Conservation (phyloP, 1,140 invertebrate genomes). For the Ostrea edulis region DNA sequence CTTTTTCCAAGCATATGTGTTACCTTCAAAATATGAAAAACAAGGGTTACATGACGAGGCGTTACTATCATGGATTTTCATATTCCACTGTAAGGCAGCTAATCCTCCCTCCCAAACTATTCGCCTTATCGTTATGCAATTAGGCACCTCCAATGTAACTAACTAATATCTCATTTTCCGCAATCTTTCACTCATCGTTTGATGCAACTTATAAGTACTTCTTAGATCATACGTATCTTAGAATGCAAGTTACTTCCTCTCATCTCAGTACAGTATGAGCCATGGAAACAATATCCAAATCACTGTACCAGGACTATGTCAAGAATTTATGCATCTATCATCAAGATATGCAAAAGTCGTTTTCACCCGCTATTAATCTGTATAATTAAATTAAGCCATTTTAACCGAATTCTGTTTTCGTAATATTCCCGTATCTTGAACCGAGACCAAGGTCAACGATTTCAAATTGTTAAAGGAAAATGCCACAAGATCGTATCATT, state of each 20-base stretch:
- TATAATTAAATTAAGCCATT: constrained; percentile 31
- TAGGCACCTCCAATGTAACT: not conserved
- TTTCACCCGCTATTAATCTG: not conserved
- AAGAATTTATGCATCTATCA: constrained; percentile 4
- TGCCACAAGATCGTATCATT: constrained; percentile 21
- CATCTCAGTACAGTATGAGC: not conserved
- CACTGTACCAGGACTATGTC: not conserved
- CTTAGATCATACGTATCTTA: not conserved
- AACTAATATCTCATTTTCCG: not conserved
- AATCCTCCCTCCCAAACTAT: too few relatives aligned
- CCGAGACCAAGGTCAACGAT: not conserved
- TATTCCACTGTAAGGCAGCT: too few relatives aligned
- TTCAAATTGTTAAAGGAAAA: constrained; percentile 22
- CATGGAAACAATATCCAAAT: not conserved
- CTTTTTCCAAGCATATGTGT: too few relatives aligned
- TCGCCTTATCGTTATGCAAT: not conserved
- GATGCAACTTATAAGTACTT: not conserved
- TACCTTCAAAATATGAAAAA: too few relatives aligned
- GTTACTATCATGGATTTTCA: too few relatives aligned
- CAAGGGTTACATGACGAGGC: too few relatives aligned
- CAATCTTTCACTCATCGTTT: not conserved
- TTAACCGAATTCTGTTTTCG: constrained; percentile 31
- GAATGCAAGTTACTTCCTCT: not conserved
- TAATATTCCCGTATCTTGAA: constrained; percentile 29
- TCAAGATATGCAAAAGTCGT: not conserved